Base-by-base conservation (phyloP, 1,140 invertebrate species). In the Macrosteles quadrilineatus region DNA sequence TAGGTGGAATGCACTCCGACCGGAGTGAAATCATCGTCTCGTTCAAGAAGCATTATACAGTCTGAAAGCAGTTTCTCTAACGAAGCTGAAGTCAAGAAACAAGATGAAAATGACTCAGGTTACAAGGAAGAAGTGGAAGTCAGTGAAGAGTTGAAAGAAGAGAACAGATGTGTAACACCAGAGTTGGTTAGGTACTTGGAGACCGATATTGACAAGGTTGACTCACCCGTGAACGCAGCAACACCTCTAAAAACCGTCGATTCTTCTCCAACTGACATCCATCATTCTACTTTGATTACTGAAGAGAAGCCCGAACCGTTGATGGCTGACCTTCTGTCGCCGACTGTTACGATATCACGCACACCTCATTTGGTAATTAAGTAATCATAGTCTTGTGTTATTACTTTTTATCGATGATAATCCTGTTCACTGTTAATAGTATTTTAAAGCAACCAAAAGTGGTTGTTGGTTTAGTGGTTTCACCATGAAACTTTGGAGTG, bases 1-100 rank as follows among this genome's bases (percentile, higher is more conserved):
- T 36, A 36, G 55, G 55, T 59, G 25, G 55, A 27, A 59, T 59
- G 23, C 55, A 59, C 55, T 11, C 55, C 55, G 6, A 30, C 21
- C 4, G 55, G 55, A 59, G 55, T 59, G 55, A 59, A 59, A 59
- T 21, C 55, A 4, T 59, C 25, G 25, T 27, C 14, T 29, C 4
- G 23, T 27, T 2, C n/a, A 9, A 29, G 11, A 2, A 59, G 25
- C 27, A 11, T 27, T 9, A 27, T 25, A 59, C 4, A 59, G 27
- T 25, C 47, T 50, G n/a, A 19, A 6, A 19, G 3, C 21, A 50
- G 17, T 19, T 19, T 9, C n/a, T 19, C 47, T n/a, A n/a, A 50
- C 3, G 47, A 50, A 11, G 21, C n/a, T 19, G 47, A 50, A 50
- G n/a, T 3, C n/a, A 17, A 50, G n/a, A 50, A 21, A 4, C 21